Evolutionary conservation across 1,140 invertebrate genomes (phyloP).

Genomic region (Drosophila arawakana): DNA sequence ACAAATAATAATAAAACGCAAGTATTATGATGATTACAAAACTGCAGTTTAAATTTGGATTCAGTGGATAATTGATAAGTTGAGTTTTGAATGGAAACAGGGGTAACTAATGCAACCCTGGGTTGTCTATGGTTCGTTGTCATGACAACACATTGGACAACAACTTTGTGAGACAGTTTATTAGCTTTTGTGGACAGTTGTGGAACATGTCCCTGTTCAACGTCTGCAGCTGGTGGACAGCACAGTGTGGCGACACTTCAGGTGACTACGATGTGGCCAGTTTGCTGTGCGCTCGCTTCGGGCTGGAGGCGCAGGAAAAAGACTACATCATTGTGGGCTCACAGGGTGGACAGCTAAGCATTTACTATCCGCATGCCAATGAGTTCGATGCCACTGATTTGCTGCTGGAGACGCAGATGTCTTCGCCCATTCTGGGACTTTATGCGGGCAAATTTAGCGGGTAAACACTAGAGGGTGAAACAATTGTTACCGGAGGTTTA

Average conservation of each 20-base stretch:
- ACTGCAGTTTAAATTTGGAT: conserved; percentile 2
- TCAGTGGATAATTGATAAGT: no score
- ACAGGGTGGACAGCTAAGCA: conserved; percentile 88
- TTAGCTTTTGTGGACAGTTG: conserved; percentile 9
- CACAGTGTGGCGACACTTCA: conserved; percentile 87
- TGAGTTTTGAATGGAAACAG: neutral
- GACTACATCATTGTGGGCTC: conserved; percentile 90
- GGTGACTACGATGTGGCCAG: conserved; percentile 82
- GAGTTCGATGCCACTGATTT: conserved; percentile 88
- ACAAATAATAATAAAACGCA: conserved; percentile 26
- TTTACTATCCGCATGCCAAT: conserved; percentile 86
- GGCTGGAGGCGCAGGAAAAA: conserved; percentile 85
- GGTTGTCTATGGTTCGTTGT: conserved; percentile 8
- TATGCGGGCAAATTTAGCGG: conserved; percentile 89
- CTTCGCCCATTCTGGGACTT: conserved; percentile 89
- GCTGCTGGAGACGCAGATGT: conserved; percentile 89
- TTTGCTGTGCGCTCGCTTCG: conserved; percentile 85
- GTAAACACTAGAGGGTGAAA: conserved; percentile 82
- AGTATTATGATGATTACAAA: conserved; percentile 36
- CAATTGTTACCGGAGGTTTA: neutral
- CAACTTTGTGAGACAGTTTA: conserved; percentile 32
- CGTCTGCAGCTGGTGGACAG: conserved; percentile 90
- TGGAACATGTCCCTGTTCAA: conserved; percentile 91
- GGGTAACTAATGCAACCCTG: neutral
- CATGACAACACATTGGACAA: conserved; percentile 29